Conservation (phyloP, 1,140 invertebrate species). For the Monochamus saltuarius region DNA sequence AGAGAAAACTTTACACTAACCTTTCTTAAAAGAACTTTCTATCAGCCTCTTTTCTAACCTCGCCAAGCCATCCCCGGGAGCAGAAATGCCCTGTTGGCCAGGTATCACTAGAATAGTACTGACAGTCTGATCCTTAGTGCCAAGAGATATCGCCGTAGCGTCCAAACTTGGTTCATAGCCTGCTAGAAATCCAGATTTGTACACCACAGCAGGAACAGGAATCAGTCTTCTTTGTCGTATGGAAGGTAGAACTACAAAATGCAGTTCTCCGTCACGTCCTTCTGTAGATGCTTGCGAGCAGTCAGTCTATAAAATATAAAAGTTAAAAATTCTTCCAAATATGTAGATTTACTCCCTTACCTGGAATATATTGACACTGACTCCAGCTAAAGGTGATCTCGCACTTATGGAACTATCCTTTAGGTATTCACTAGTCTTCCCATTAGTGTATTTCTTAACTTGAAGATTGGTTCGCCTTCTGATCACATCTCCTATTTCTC, state of each 20-base stretch:
- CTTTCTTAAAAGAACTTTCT: slow-evolving; percentile 64
- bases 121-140: slow-evolving; percentile 67
- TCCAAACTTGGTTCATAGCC: slow-evolving; percentile 80
- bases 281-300: slow-evolving; percentile 68
- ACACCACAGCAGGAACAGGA: slow-evolving; percentile 78
- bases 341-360: slow-evolving; percentile 47
- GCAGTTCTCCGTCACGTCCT: slow-evolving; percentile 78
- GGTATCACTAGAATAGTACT: slow-evolving; percentile 79
- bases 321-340: background rate
- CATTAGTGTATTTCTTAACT: slow-evolving; percentile 74
- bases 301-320: slow-evolving; percentile 62
- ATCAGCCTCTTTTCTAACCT: slow-evolving; percentile 69
- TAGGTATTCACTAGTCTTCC: slow-evolving; percentile 73
- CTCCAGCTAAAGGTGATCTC: slow-evolving; percentile 72
- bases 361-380: slow-evolving; percentile 78
- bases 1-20: slow-evolving; percentile 2
- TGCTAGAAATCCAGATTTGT: slow-evolving; percentile 71
- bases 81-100: slow-evolving; percentile 56
- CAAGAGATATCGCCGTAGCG: slow-evolving; percentile 75
- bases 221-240: slow-evolving; percentile 75
- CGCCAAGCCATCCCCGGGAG: slow-evolving; percentile 74
- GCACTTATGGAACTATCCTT: slow-evolving; percentile 68
- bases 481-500: slow-evolving; percentile 73
- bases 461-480: slow-evolving; percentile 74
- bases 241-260: slow-evolving; percentile 77